A percentile compares a stretch with the other conserved stretches of the same genome.
Conservation (phyloP, 1,140 invertebrate genomes). For the Zaprionus kolodkinae region DNA sequence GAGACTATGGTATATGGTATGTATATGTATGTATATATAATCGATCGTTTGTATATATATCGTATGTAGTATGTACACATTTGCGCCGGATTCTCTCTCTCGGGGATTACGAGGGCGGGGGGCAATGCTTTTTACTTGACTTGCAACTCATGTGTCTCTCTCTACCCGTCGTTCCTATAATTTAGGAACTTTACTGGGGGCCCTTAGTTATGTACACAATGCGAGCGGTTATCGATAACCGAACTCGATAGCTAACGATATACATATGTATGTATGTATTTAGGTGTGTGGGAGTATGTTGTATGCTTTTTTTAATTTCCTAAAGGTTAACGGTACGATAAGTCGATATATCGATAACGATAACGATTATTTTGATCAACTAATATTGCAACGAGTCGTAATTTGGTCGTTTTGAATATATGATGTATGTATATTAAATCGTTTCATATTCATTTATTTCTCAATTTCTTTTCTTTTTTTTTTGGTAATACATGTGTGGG, state of each 20-base stretch:
- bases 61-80: constrained; percentile 59
- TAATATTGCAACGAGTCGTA: constrained; percentile 50
- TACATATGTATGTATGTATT: constrained; percentile 7
- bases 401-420: constrained; percentile 62
- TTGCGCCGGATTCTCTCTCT: constrained; percentile 7
- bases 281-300: constrained; percentile 5
- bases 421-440: constrained; percentile 22
- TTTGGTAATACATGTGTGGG: constrained; percentile 13
- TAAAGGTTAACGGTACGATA: constrained; percentile 9
- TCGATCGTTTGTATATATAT: constrained; percentile 7
- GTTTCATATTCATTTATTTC: constrained; percentile 8
- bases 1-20: too few relatives aligned
- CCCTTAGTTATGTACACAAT: constrained; percentile 56
- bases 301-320: constrained; percentile 11
- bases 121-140: constrained; percentile 66
- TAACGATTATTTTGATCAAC: constrained; percentile 31
- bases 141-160: constrained; percentile 59
- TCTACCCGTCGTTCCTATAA: constrained; percentile 65
- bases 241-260: constrained; percentile 33
- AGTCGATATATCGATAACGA: constrained; percentile 17
- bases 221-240: constrained; percentile 26
- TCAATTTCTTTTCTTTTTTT: background rate
- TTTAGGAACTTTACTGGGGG: constrained; percentile 68
- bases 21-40: background rate
- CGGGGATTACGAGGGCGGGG: background rate